Conservation (phyloP, 2,888 invertebrate species). For the Drosophila subsilvestris region DNA sequence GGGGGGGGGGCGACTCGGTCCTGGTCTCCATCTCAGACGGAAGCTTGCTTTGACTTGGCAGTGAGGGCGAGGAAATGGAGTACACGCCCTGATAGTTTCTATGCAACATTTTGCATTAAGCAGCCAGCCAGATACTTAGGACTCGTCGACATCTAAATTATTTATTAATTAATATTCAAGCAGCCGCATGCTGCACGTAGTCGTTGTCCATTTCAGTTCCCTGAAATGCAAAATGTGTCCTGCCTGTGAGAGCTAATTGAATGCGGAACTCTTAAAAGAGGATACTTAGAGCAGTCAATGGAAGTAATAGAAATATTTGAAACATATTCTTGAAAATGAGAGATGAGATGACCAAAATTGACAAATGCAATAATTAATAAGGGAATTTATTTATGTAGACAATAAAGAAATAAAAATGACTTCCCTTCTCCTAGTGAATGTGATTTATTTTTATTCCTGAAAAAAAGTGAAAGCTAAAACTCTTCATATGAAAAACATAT, state of each 20-base stretch:
- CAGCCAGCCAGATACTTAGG: slow-evolving; percentile 4
- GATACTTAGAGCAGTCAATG: not conserved
- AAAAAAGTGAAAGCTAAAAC: not conserved
- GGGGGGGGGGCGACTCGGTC: slow-evolving; percentile 16
- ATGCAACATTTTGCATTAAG: slow-evolving; percentile 6
- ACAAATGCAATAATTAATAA: too few relatives aligned
- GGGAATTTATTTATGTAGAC: too few relatives aligned
- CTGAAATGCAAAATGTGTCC: not conserved
- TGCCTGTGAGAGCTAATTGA: slow-evolving; percentile 10
- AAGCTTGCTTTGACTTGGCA: slow-evolving; percentile 56
- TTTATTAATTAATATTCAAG: slow-evolving; percentile 38
- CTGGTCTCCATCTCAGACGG: slow-evolving; percentile 46
- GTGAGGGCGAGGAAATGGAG: slow-evolving; percentile 61
- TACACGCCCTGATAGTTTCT: slow-evolving; percentile 14
- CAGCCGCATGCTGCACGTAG: not conserved
- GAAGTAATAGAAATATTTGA: not conserved
- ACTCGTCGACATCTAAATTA: slow-evolving; percentile 6
- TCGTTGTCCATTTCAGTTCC: slow-evolving; percentile 18
- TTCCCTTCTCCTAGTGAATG: too few relatives aligned
- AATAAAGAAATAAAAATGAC: too few relatives aligned
- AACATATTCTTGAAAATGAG: not conserved
- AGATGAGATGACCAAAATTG: too few relatives aligned
- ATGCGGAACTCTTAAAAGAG: not conserved
- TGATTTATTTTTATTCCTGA: too few relatives aligned
- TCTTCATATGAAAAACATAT: not conserved